Evolutionary conservation across 2,113 vertebrate genomes (phyloP).

Genomic region (Pelusios castaneus): DNA sequence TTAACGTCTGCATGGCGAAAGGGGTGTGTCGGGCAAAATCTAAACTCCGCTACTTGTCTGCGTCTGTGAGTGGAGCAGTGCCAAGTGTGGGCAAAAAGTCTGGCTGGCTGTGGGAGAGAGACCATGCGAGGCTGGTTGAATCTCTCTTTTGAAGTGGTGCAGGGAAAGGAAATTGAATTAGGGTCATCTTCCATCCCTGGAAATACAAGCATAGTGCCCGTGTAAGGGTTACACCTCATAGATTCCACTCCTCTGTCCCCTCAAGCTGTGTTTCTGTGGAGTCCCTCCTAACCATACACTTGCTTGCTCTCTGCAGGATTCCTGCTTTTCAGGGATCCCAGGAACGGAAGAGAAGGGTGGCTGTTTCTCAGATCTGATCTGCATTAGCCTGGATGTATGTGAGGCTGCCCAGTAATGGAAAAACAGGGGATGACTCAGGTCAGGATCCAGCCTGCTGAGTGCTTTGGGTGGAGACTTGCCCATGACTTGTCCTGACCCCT

Average conservation of each 20-base stretch:
- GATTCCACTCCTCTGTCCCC: background rate
- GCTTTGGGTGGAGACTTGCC: background rate
- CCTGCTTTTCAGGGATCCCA: background rate
- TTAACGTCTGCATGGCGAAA: constrained; percentile 47
- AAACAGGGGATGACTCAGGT: background rate
- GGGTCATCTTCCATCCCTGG: background rate
- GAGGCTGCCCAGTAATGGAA: background rate
- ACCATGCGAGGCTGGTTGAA: background rate
- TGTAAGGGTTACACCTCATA: background rate
- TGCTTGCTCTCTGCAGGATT: background rate
- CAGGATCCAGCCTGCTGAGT: background rate
- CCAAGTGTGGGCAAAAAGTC: background rate
- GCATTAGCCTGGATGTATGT: background rate
- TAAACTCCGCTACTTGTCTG: background rate
- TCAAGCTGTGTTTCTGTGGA: background rate
- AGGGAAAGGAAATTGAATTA: background rate
- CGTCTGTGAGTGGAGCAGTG: background rate
- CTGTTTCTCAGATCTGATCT: background rate
- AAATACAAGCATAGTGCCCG: background rate
- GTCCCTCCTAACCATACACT: background rate
- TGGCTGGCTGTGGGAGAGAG: background rate
- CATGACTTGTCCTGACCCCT: background rate
- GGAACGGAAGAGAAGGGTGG: background rate
- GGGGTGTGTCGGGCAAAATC: constrained; percentile 21
- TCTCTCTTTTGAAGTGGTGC: too few relatives aligned